These are phyloP conservation scores for Xestobium rufovillosum DNA, from an alignment of 2,888 invertebrate species.

Conservation along the genomic window DNA sequence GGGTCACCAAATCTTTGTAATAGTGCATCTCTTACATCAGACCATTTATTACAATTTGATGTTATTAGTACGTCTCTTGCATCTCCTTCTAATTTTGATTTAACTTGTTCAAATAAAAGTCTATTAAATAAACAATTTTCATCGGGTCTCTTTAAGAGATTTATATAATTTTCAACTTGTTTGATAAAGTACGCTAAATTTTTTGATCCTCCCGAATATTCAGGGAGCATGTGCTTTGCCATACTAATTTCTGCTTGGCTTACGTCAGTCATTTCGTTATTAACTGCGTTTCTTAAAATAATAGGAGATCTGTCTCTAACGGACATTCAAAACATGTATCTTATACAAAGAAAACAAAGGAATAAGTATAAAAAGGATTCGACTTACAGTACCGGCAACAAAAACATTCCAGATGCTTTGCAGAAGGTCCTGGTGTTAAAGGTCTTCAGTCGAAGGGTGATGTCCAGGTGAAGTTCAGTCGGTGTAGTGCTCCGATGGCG, in stretches of 20 bases:
- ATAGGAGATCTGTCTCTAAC: slow-evolving; percentile 3
- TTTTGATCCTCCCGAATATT: slow-evolving; percentile 15
- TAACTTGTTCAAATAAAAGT: slow-evolving; percentile 14
- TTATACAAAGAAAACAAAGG: slow-evolving; percentile 1
- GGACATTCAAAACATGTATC: not conserved
- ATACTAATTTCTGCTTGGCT: slow-evolving; percentile 7
- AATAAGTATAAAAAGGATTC: no score
- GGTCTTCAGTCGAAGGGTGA: no score
- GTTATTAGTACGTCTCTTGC: slow-evolving; percentile 15
- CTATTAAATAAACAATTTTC: slow-evolving; percentile 14
- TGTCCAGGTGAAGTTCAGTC: no score
- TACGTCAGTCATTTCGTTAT: slow-evolving; percentile 3
- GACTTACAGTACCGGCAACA: no score
- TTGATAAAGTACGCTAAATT: slow-evolving; percentile 20
- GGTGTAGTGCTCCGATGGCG: no score
- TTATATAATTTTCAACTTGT: slow-evolving; percentile 14
- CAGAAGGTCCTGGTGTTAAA: no score
- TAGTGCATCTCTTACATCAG: slow-evolving; percentile 15
- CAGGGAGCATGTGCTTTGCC: slow-evolving; percentile 6
- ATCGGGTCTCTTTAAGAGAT: slow-evolving; percentile 11
- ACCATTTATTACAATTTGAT: slow-evolving; percentile 12
- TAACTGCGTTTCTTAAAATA: not conserved
- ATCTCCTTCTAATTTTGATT: slow-evolving; percentile 18
- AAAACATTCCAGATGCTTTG: no score
- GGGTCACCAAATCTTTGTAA: slow-evolving; percentile 18